Conservation (phyloP, 2,888 invertebrate species). For the Hypolimnas misippus region DNA sequence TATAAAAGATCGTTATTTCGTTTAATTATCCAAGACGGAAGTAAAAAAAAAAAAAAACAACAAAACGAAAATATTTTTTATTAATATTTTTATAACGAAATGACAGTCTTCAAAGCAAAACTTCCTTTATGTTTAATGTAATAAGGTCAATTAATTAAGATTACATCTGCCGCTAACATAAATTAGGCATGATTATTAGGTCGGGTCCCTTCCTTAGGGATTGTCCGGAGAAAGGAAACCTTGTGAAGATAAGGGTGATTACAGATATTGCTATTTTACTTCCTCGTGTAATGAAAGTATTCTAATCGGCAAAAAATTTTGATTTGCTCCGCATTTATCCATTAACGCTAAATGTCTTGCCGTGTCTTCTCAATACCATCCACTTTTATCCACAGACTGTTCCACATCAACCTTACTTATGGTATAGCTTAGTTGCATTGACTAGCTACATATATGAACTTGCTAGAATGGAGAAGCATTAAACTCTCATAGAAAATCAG, state of each 20-base stretch:
- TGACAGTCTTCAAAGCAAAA: neutral
- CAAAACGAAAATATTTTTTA: neutral
- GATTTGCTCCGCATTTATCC: no score
- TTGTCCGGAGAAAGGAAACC: constrained; percentile 63
- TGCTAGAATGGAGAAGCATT: no score
- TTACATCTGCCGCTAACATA: constrained; percentile 55
- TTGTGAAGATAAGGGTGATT: constrained; percentile 48
- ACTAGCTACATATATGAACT: no score
- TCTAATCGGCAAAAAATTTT: no score
- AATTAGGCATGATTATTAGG: constrained; percentile 68
- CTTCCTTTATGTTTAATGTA: constrained; percentile 13
- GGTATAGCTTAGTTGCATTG: no score
- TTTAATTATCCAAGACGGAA: neutral
- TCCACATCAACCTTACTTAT: no score
- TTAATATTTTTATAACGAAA: constrained; percentile 1
- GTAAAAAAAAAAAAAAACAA: neutral
- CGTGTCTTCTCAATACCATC: no score
- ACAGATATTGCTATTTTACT: neutral
- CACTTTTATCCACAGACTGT: no score
- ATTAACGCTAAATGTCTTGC: no score
- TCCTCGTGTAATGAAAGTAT: no score
- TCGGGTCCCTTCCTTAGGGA: constrained; percentile 55
- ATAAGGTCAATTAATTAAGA: constrained; percentile 38
- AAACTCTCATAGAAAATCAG: no score
- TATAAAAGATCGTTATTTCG: no score